Conservation (phyloP, 2,888 invertebrate species). For the Lapara coniferarum region DNA sequence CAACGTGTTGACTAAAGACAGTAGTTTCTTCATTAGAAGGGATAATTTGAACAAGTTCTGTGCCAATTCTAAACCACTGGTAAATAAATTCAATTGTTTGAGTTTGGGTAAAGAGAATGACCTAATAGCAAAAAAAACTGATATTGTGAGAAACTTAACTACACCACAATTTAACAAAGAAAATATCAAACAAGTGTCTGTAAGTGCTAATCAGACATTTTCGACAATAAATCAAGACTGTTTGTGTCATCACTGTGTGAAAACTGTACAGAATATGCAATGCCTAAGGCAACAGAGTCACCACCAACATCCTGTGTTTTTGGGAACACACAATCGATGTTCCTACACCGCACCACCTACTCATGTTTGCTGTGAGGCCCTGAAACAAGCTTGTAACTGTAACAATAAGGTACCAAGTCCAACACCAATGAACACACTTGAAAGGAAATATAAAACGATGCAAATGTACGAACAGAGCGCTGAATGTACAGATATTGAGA, state of each 20-base stretch:
- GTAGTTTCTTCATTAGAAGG: slow-evolving; percentile 68
- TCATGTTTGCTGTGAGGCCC: slow-evolving; percentile 43
- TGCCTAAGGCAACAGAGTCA: slow-evolving; percentile 18
- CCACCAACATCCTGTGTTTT: slow-evolving; percentile 14
- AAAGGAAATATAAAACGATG: slow-evolving; percentile 68
- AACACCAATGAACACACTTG: slow-evolving; percentile 55
- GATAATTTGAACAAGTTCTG: slow-evolving; percentile 55
- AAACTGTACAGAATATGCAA: slow-evolving; percentile 35
- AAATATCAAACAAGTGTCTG: background rate
- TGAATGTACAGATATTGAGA: slow-evolving; percentile 50
- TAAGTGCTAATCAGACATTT: background rate
- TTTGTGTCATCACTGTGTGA: slow-evolving; percentile 62
- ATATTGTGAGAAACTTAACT: slow-evolving; percentile 46
- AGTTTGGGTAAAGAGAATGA: slow-evolving; percentile 65
- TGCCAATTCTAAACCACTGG: slow-evolving; percentile 45
- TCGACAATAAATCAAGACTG: slow-evolving; percentile 44
- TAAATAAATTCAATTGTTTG: slow-evolving; percentile 51
- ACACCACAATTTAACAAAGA: slow-evolving; percentile 25
- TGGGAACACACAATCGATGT: slow-evolving; percentile 37
- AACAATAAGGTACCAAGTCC: slow-evolving; percentile 27
- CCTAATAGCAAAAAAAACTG: slow-evolving; percentile 52
- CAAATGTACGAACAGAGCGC: slow-evolving; percentile 66
- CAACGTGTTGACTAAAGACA: slow-evolving; percentile 54
- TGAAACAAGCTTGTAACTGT: slow-evolving; percentile 35
- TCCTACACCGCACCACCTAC: slow-evolving; percentile 34